A percentile compares a stretch with the other conserved stretches of the same genome.
These are phyloP conservation scores for Blera fallax DNA, from an alignment of 2,888 invertebrate genomes.

Conservation along the genomic window DNA sequence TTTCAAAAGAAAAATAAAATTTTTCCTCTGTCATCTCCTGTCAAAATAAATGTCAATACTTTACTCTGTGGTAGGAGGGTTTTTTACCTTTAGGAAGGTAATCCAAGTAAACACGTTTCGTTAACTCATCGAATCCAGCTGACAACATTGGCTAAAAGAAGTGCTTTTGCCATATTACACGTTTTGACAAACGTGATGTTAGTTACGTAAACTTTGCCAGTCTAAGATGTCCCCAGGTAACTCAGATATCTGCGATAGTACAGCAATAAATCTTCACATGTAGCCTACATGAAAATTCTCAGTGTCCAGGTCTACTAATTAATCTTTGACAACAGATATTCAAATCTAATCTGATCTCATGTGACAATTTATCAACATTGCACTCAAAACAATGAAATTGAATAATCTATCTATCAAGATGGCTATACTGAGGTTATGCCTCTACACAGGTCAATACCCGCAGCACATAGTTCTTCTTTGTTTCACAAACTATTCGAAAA, in stretches of 20 bases:
- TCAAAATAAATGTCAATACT: background rate
- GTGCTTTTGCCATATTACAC: background rate
- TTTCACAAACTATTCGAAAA: slow-evolving; percentile 17
- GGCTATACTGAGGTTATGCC: background rate
- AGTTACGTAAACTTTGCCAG: background rate
- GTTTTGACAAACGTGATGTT: background rate
- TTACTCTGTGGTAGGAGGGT: background rate
- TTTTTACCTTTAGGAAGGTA: background rate
- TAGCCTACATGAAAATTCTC: too few relatives aligned
- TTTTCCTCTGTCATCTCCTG: background rate
- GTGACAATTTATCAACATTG: background rate
- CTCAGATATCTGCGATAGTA: background rate
- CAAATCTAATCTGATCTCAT: background rate
- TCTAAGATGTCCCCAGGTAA: too few relatives aligned
- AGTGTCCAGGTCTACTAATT: too few relatives aligned
- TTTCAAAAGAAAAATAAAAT: background rate
- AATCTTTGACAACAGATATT: background rate
- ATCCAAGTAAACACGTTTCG: background rate
- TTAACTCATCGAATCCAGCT: background rate
- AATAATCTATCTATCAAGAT: background rate
- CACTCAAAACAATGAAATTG: background rate
- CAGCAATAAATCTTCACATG: background rate
- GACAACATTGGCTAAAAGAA: background rate
- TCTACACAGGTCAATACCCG: slow-evolving; percentile 26
- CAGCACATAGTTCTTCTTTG: slow-evolving; percentile 15